Evolutionary conservation across 1,140 invertebrate species (phyloP), one percentile per base, ranked within the genome.

Genomic region (Drosophila paulistorum): DNA sequence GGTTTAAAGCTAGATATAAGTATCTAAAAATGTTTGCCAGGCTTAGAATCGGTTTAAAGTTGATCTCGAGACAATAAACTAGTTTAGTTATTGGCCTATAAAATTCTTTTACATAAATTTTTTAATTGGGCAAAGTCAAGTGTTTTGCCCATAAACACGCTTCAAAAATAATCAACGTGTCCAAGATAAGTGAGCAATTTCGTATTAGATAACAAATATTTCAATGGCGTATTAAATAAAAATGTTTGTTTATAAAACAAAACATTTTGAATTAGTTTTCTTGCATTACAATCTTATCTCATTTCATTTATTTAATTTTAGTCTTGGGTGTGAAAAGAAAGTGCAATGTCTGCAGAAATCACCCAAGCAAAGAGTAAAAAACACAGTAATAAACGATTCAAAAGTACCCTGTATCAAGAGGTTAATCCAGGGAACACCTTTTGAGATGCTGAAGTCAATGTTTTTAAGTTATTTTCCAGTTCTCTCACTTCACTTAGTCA

Each of bases 311-410:
- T 39, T 9, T 33, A 35, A 26, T 1, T 37, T 35, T 30, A 33
- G 45, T 60, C 60, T 66, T 51, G 45, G 2, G 2, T n/a, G 9
- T 45, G 13, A n/a, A 51, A 30, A 11, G 48, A 42, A 59, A 59
- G 55, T 71, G 75, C 71, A 77, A 41, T 77, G 59, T 54, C 71
- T 70, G 71, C 63, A 63, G 65, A 74, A 55, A 37, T 70, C 67
- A 66, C 41, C 71, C 45, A 68, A 76, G 60, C 70, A 65, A 73
- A 61, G 33, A 60, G 54, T 51, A 68, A 42, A 42, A 60, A 66
- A 62, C 61, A 69, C 5, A 30, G 7, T 64, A 62, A 77, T 65
- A 57, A 48, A 77, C 74, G 69, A 74, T 66, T 69, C 70, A 67
- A 51, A 74, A 71, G 74, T 51, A 51, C 71, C 75, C 66, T 74